A percentile compares a stretch with the other conserved stretches of the same genome.
Conservation (phyloP, 2,113 vertebrate genomes). For the Lycaon pictus region DNA sequence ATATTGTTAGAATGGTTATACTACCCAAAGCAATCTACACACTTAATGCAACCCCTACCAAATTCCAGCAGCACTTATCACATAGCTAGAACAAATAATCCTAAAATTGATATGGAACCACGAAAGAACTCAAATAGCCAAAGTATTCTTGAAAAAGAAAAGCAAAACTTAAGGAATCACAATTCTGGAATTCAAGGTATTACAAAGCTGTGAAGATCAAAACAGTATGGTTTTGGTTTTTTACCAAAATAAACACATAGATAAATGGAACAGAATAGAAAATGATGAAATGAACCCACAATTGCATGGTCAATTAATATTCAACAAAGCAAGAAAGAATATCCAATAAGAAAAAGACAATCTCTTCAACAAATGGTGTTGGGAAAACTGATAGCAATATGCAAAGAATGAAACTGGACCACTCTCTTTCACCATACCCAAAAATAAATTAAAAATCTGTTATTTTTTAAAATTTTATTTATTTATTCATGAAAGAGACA, state of each 20-base stretch:
- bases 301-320: not conserved
- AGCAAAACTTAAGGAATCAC: not conserved
- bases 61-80: not conserved
- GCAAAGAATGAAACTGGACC: not conserved
- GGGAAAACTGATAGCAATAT: not conserved
- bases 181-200: not conserved
- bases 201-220: not conserved
- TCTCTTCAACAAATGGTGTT: not conserved
- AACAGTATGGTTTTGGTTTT: too few species aligned
- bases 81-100: not conserved
- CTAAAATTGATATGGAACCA: not conserved
- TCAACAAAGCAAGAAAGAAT: not conserved
- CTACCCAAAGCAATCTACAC: not conserved
- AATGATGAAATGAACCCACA: not conserved
- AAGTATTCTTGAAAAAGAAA: not conserved
- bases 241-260: not conserved
- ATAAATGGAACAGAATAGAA: not conserved
- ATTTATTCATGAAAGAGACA: too few species aligned
- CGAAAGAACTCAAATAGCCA: not conserved
- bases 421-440: not conserved
- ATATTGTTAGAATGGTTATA: not conserved
- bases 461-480: not conserved
- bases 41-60: not conserved
- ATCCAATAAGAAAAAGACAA: not conserved
- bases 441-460: not conserved